A percentile compares a stretch with the other conserved stretches of the same genome.
Evolutionary conservation across 92 coral and sea anemone species (phyloP).

Genomic region (Palythoa caribaeorum): DNA sequence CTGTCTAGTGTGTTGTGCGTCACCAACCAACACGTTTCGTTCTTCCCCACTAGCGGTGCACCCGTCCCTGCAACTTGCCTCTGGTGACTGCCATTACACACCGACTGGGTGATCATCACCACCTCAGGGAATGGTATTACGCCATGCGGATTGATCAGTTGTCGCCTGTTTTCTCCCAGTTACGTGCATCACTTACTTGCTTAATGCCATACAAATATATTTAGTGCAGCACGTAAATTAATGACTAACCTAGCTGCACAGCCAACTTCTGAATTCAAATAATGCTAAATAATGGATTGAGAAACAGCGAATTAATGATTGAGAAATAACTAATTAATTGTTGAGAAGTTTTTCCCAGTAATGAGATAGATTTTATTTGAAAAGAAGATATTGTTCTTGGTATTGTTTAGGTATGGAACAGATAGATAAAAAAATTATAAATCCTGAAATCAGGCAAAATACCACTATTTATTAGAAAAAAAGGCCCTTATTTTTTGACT

Average conservation of each 20-base stretch:
- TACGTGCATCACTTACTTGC: slow-evolving; percentile 20
- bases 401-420: not conserved
- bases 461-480: slow-evolving; percentile 14
- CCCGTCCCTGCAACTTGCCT: slow-evolving; percentile 44
- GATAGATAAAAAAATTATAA: not conserved
- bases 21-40: slow-evolving; percentile 50
- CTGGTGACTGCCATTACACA: slow-evolving; percentile 36
- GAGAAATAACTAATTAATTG: too few species aligned
- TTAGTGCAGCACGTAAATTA: slow-evolving; percentile 10
- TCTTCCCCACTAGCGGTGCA: slow-evolving; percentile 37
- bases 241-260: slow-evolving; percentile 26
- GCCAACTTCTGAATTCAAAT: not conserved
- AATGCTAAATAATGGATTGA: not conserved
- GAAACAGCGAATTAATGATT: not conserved
- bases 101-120: slow-evolving; percentile 33
- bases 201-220: not conserved
- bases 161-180: slow-evolving; percentile 27
- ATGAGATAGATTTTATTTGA: not conserved
- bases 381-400: slow-evolving; percentile 2
- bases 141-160: slow-evolving; percentile 25
- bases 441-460: not conserved
- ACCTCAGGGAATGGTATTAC: not conserved
- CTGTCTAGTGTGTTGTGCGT: not conserved
- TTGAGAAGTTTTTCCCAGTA: not conserved
- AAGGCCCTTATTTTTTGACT: slow-evolving; percentile 27